A percentile compares a stretch with the other conserved stretches of the same genome.
These are phyloP conservation scores for Laspeyria flexula DNA, from an alignment of 2,888 invertebrate species.

Conservation along the genomic window DNA sequence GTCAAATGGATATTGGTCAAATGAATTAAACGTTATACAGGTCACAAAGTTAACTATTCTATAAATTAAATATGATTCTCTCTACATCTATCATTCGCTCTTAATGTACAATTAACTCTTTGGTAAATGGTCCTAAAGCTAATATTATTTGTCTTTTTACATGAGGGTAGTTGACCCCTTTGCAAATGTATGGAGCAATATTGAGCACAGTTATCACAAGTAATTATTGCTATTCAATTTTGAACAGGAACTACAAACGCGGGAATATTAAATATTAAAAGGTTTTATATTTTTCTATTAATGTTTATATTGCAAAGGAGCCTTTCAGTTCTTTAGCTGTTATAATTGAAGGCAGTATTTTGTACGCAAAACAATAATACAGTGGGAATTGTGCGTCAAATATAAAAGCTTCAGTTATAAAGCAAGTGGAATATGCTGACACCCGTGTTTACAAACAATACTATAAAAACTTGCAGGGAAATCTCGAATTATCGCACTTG, in stretches of 20 bases:
- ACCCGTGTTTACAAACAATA: background rate
- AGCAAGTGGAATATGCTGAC: slow-evolving; percentile 29
- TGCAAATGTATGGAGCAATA: slow-evolving; percentile 49
- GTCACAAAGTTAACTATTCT: slow-evolving; percentile 76
- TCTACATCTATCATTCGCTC: slow-evolving; percentile 70
- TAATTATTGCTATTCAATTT: slow-evolving; percentile 38
- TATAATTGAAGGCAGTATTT: slow-evolving; percentile 26
- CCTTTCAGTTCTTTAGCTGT: slow-evolving; percentile 40
- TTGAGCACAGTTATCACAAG: slow-evolving; percentile 46
- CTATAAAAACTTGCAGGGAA: background rate
- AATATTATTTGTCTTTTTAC: slow-evolving; percentile 76
- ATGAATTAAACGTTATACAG: slow-evolving; percentile 68
- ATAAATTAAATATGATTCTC: slow-evolving; percentile 77
- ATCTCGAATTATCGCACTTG: too few relatives aligned
- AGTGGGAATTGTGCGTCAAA: slow-evolving; percentile 19
- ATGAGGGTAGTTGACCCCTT: slow-evolving; percentile 68
- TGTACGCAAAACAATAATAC: slow-evolving; percentile 41
- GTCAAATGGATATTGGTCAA: slow-evolving; percentile 72
- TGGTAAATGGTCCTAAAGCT: slow-evolving; percentile 84
- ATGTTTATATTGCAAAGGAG: slow-evolving; percentile 54
- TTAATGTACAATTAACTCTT: slow-evolving; percentile 84
- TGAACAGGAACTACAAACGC: slow-evolving; percentile 22
- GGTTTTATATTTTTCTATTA: slow-evolving; percentile 4
- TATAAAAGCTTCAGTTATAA: slow-evolving; percentile 19
- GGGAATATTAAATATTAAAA: too few relatives aligned